Percentiles rank a stretch among this genome's conserved stretches.
phyloP scores from a whole-genome alignment of 2,888 invertebrate species.

The Drosophila pegasa region DNA sequence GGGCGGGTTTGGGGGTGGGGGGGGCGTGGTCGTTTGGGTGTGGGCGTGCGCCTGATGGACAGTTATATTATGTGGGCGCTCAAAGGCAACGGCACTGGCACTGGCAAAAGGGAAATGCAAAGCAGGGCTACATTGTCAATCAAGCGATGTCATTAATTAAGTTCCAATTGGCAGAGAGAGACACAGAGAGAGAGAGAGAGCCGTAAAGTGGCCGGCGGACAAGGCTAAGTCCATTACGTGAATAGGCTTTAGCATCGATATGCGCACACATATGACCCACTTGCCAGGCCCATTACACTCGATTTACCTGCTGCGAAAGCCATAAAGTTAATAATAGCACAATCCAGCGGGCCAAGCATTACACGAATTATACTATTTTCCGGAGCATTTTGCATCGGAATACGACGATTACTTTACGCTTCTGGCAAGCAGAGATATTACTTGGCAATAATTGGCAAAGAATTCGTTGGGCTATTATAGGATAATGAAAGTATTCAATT shows the following conservation, averaged over 20 bases:
- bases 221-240: conserved; percentile 38
- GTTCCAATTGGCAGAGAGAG: conserved; percentile 38
- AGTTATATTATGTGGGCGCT: conserved; percentile 20
- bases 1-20: no score
- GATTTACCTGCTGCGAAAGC: background rate
- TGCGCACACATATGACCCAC: background rate
- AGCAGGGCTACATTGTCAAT: conserved; percentile 43
- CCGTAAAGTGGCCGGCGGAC: conserved; percentile 35
- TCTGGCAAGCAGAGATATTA: no score
- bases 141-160: conserved; percentile 54
- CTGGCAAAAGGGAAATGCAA: conserved; percentile 20
- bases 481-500: no score
- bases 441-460: no score
- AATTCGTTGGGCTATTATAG: no score
- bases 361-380: no score
- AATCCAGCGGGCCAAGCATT: no score
- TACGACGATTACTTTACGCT: no score
- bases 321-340: background rate
- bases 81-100: conserved; percentile 2
- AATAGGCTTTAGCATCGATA: conserved; percentile 11
- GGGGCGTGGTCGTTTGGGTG: no score
- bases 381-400: no score
- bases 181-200: conserved; percentile 30
- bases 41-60: background rate
- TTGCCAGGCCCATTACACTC: conserved; percentile 4